These are phyloP conservation scores for Anthopleura xanthogrammica DNA, from an alignment of 92 coral and sea anemone genomes.

Conservation along the genomic window DNA sequence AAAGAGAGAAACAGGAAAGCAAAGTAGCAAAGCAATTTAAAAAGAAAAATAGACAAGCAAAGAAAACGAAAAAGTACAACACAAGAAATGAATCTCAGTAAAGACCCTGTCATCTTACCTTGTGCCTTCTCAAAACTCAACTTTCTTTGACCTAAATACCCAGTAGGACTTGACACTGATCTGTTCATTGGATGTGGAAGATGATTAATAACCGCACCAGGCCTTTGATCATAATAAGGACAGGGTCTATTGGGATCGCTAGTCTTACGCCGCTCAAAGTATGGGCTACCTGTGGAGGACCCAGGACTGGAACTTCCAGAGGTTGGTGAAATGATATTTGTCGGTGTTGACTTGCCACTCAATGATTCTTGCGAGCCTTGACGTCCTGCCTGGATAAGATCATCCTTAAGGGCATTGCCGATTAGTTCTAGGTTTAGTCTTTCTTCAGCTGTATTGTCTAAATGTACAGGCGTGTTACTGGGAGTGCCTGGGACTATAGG, in stretches of 20 bases:
- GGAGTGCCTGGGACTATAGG: constrained; percentile 29
- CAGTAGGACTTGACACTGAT: constrained; percentile 54
- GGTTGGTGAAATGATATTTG: constrained; percentile 26
- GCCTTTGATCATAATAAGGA: neutral
- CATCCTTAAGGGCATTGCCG: constrained; percentile 50
- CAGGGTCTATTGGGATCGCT: constrained; percentile 38
- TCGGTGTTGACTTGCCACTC: constrained; percentile 55
- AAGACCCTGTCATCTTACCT: constrained; percentile 3
- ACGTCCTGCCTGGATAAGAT: constrained; percentile 29
- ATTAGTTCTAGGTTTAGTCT: constrained; percentile 48
- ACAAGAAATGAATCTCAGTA: neutral
- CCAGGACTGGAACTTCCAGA: constrained; percentile 60
- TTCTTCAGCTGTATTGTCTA: constrained; percentile 27
- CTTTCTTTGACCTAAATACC: constrained; percentile 30
- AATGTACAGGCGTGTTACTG: constrained; percentile 46
- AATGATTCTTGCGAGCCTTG: constrained; percentile 16
- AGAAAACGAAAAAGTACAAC: too few relatives aligned
- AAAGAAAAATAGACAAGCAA: neutral
- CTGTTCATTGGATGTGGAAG: constrained; percentile 42
- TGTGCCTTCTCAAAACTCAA: constrained; percentile 25
- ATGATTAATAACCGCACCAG: neutral
- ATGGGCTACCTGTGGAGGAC: constrained; percentile 43
- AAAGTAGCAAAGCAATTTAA: too few relatives aligned
- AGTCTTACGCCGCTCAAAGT: constrained; percentile 47
- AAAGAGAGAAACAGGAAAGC: neutral